Evolutionary conservation across 2,888 invertebrate species (phyloP).

Genomic region (Drosophila aldrichi): DNA sequence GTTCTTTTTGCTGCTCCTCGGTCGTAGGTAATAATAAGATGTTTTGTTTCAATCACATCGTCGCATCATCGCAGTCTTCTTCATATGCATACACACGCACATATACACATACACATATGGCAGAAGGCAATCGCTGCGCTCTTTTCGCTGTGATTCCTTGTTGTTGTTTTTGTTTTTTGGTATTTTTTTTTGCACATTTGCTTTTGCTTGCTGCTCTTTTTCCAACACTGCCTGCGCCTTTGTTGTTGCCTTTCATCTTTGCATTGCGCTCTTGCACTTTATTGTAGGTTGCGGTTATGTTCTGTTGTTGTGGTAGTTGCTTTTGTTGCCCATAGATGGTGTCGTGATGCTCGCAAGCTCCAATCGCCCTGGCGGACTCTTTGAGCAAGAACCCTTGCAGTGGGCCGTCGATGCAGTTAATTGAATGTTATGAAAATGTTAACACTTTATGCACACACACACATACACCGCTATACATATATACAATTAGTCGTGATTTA

Average conservation of each 20-base stretch:
- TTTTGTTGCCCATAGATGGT: slow-evolving; percentile 54
- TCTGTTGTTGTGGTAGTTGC: slow-evolving; percentile 16
- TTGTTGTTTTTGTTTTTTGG: slow-evolving; percentile 8
- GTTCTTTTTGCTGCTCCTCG: slow-evolving; percentile 57
- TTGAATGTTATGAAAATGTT: slow-evolving; percentile 33
- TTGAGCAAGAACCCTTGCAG: slow-evolving; percentile 8
- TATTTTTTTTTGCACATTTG: slow-evolving; percentile 3
- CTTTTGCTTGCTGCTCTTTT: slow-evolving; percentile 27
- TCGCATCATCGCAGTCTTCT: slow-evolving; percentile 61
- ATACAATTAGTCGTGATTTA: slow-evolving; percentile 9
- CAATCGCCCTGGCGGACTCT: slow-evolving; percentile 11
- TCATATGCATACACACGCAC: slow-evolving; percentile 4
- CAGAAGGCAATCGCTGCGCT: slow-evolving; percentile 34
- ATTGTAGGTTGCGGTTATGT: slow-evolving; percentile 40
- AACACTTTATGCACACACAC: slow-evolving; percentile 18
- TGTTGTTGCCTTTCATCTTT: slow-evolving; percentile 34
- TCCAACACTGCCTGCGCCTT: slow-evolving; percentile 24
- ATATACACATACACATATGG: slow-evolving; percentile 33
- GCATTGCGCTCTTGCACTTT: slow-evolving; percentile 44
- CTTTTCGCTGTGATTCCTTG: slow-evolving; percentile 23
- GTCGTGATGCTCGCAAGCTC: slow-evolving; percentile 61
- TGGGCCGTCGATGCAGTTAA: slow-evolving; percentile 25
- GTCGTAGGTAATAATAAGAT: slow-evolving; percentile 78
- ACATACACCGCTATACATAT: background rate
- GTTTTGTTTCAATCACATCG: slow-evolving; percentile 81